Evolutionary conservation across 2,888 invertebrate genomes (phyloP).

Genomic region (Drosophila multiciliata): DNA sequence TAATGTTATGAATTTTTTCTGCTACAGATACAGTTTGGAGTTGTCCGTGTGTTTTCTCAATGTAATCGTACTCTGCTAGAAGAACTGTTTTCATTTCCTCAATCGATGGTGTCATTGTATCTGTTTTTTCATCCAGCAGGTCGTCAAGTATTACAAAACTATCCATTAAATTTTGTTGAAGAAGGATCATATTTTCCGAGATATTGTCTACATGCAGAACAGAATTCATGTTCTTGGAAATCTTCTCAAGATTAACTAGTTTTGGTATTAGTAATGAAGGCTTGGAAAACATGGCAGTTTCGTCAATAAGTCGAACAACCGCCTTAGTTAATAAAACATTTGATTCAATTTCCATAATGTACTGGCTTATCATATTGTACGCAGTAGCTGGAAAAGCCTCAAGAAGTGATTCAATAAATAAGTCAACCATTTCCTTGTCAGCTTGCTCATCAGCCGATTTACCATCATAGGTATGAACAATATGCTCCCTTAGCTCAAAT

Average conservation of each 20-base stretch:
- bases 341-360: conserved; percentile 45
- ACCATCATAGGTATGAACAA: conserved; percentile 82
- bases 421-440: conserved; percentile 42
- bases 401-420: conserved; percentile 53
- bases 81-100: conserved; percentile 53
- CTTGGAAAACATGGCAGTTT: conserved; percentile 40
- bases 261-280: conserved; percentile 44
- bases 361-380: conserved; percentile 31
- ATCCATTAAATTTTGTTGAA: conserved; percentile 80
- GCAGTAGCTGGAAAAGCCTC: conserved; percentile 44
- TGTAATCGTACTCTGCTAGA: conserved; percentile 54
- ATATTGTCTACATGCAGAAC: conserved; percentile 56
- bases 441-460: conserved; percentile 43
- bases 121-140: conserved; percentile 47
- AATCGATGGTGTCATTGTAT: conserved; percentile 29
- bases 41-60: conserved; percentile 50
- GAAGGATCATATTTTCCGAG: conserved; percentile 68
- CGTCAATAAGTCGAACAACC: conserved; percentile 38
- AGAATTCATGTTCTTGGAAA: conserved; percentile 39
- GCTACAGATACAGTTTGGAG: conserved; percentile 27
- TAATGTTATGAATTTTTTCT: conserved; percentile 45
- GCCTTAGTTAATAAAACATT: conserved; percentile 45
- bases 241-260: conserved; percentile 47
- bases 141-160: conserved; percentile 76
- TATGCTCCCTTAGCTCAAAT: conserved; percentile 78